These are phyloP conservation scores for Anneissia japonica DNA, from an alignment of 35 echinoderm and acorn worm species.

Conservation along the genomic window DNA sequence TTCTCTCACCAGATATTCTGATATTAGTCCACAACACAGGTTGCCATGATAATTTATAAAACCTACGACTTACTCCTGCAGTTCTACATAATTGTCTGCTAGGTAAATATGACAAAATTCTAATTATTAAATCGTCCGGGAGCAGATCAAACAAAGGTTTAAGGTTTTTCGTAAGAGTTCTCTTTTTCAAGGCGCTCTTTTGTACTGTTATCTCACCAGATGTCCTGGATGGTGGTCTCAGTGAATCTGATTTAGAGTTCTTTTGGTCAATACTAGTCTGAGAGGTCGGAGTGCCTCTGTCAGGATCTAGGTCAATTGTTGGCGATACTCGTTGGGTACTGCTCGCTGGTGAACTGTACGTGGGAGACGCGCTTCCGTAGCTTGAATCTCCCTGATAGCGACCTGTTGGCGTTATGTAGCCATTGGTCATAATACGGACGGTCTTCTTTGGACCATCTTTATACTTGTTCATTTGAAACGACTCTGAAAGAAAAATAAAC, in stretches of 20 bases:
- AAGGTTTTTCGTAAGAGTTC: not conserved
- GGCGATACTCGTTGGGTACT: not conserved
- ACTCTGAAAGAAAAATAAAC: not conserved
- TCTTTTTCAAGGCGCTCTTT: not conserved
- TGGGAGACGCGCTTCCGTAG: not conserved
- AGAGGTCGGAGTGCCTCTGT: not conserved
- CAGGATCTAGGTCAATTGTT: not conserved
- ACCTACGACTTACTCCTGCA: slow-evolving; percentile 65
- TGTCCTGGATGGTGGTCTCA: not conserved
- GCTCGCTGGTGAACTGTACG: not conserved
- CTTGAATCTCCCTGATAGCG: not conserved
- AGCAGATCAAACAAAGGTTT: slow-evolving; percentile 60
- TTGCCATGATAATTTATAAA: slow-evolving; percentile 83
- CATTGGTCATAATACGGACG: not conserved
- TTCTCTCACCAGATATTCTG: slow-evolving; percentile 41
- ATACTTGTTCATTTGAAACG: not conserved
- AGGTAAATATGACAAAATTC: slow-evolving; percentile 87
- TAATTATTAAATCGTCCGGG: slow-evolving; percentile 71
- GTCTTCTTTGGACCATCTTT: not conserved
- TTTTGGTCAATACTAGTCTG: not conserved
- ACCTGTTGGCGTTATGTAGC: not conserved
- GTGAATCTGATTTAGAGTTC: not conserved
- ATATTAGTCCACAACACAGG: slow-evolving; percentile 80
- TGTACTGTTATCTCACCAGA: not conserved
- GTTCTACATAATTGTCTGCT: slow-evolving; percentile 79